Conservation (phyloP, 2,888 invertebrate species). For the Apodemia arnacis region DNA sequence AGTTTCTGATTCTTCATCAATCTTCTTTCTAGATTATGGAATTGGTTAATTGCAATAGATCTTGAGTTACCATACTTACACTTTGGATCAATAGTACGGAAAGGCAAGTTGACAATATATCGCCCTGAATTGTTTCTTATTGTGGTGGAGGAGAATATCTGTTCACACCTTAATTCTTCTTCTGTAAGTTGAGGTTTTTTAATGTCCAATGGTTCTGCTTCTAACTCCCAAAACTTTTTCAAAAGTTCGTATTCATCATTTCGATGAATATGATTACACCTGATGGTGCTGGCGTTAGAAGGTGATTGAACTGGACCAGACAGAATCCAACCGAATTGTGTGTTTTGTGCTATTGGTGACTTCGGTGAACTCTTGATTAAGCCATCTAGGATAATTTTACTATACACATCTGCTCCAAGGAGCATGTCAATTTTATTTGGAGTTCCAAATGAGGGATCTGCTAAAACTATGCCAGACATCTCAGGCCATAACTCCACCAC, state of each 20-base stretch:
- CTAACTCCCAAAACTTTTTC: slow-evolving; percentile 64
- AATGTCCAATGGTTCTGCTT: slow-evolving; percentile 33
- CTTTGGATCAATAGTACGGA: slow-evolving; percentile 46
- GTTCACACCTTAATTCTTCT: slow-evolving; percentile 61
- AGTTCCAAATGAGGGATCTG: slow-evolving; percentile 61
- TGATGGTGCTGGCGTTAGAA: neutral
- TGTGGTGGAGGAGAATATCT: slow-evolving; percentile 41
- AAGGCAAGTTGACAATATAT: slow-evolving; percentile 61
- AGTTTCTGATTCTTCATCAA: no score
- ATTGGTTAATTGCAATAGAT: slow-evolving; percentile 45
- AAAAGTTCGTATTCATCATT: slow-evolving; percentile 44
- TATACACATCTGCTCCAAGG: slow-evolving; percentile 82
- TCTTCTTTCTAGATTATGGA: slow-evolving; percentile 32
- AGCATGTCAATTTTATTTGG: slow-evolving; percentile 77
- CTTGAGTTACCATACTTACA: slow-evolving; percentile 38
- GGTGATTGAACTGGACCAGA: slow-evolving; percentile 49
- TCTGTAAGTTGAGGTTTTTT: slow-evolving; percentile 38
- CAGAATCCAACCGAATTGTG: slow-evolving; percentile 80
- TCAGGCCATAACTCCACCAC: slow-evolving; percentile 31
- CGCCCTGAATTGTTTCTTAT: slow-evolving; percentile 53
- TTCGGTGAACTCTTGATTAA: slow-evolving; percentile 64
- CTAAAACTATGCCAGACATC: slow-evolving; percentile 37
- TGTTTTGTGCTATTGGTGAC: slow-evolving; percentile 68
- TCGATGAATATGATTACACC: slow-evolving; percentile 10
- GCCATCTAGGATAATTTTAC: slow-evolving; percentile 74